Percentiles rank a stretch among this genome's conserved stretches.
Conservation (phyloP, 2,888 invertebrate genomes). For the Phortica okadai region DNA sequence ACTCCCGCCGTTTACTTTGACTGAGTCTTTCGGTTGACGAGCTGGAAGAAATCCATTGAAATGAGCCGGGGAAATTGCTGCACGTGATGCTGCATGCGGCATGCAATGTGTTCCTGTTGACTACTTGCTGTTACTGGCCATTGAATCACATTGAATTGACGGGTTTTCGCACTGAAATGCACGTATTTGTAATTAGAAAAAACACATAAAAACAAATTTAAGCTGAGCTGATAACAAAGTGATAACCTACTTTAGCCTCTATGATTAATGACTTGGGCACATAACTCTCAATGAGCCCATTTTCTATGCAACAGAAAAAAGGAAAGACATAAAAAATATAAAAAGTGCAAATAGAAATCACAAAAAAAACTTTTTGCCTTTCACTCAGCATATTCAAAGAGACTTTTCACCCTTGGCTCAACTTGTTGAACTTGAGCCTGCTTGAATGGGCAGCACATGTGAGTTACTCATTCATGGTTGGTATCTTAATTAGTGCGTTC, state of each 20-base stretch:
- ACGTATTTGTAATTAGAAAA: background rate
- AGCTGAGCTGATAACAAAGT: constrained; percentile 28
- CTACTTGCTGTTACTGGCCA: background rate
- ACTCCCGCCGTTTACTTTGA: too few relatives aligned
- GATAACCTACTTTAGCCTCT: constrained; percentile 23
- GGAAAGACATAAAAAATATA: background rate
- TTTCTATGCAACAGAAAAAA: background rate
- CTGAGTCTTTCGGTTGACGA: too few relatives aligned
- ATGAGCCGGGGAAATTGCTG: background rate
- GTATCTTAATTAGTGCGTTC: constrained; percentile 52
- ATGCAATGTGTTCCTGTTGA: background rate
- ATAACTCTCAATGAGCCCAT: background rate
- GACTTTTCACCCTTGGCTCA: background rate
- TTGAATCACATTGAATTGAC: background rate
- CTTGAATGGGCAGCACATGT: background rate
- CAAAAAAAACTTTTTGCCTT: background rate
- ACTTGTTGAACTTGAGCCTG: constrained; percentile 13
- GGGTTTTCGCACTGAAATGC: background rate
- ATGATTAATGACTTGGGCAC: constrained; percentile 4
- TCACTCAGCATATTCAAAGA: background rate
- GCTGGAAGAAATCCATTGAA: too few relatives aligned
- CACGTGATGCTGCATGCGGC: background rate
- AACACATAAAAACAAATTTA: background rate
- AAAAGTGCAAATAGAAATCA: background rate
- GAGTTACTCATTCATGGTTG: background rate